These are phyloP conservation scores for Condylura cristata DNA, from an alignment of 2,113 vertebrate species.

Conservation along the genomic window DNA sequence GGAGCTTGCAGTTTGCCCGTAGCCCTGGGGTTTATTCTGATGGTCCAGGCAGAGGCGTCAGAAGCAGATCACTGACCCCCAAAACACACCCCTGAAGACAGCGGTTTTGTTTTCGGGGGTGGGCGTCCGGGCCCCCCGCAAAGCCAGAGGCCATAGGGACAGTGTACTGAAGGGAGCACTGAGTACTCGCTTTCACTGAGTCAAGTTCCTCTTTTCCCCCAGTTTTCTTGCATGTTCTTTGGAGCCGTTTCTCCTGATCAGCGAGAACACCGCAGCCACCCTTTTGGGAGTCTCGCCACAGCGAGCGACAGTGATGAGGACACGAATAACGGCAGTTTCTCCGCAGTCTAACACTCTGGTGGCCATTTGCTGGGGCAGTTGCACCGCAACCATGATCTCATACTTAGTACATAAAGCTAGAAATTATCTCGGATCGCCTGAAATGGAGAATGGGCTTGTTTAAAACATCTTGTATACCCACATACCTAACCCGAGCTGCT, in stretches of 20 bases:
- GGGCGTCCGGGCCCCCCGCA: neutral
- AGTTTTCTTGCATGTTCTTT: constrained; percentile 93
- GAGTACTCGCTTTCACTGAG: neutral
- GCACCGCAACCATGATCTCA: neutral
- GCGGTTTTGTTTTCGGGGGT: neutral
- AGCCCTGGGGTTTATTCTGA: neutral
- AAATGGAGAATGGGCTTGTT: neutral
- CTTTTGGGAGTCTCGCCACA: constrained; percentile 84
- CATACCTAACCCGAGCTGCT: neutral
- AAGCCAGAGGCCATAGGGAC: neutral
- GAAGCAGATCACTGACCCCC: neutral
- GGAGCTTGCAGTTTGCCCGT: neutral
- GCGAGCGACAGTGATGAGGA: constrained; percentile 90
- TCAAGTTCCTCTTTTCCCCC: constrained; percentile 41
- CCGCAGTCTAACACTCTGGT: constrained; percentile 49
- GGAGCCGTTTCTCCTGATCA: constrained; percentile 86
- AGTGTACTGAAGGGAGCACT: neutral
- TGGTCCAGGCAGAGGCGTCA: neutral
- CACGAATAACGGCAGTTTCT: neutral
- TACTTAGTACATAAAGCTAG: no score
- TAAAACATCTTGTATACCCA: neutral
- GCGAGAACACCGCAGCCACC: constrained; percentile 10
- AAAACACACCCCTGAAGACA: neutral
- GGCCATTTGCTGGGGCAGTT: neutral
- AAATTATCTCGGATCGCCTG: neutral